Evolutionary conservation across 2,888 invertebrate species (phyloP).

Genomic region (Geophilus truncorum): DNA sequence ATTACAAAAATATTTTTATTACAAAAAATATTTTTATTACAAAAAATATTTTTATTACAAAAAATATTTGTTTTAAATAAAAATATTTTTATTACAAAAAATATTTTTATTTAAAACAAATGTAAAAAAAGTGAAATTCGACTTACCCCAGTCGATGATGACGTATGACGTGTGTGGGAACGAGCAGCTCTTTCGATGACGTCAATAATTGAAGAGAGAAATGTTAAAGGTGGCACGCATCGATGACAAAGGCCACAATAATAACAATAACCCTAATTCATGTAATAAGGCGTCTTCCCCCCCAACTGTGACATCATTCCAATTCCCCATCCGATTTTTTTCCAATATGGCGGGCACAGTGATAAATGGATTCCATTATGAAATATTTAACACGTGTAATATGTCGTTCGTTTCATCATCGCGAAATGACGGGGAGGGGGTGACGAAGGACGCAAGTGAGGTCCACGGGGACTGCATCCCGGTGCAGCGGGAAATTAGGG

Average conservation of each 20-base stretch:
- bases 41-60: no score
- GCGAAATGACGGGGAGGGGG: background rate
- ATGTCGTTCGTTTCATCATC: slow-evolving; percentile 19
- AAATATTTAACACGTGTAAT: slow-evolving; percentile 34
- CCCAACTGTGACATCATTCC: background rate
- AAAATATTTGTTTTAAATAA: no score
- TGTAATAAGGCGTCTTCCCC: background rate
- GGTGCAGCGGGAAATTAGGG: slow-evolving; percentile 10
- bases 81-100: no score
- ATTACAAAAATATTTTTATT: no score
- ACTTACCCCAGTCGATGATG: background rate
- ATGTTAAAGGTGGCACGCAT: no score
- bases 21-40: no score
- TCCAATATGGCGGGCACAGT: slow-evolving; percentile 8
- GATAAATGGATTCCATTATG: slow-evolving; percentile 32
- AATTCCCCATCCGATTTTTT: background rate
- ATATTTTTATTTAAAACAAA: no score
- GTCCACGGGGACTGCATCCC: background rate
- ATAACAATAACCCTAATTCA: slow-evolving; percentile 10
- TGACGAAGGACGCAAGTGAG: background rate
- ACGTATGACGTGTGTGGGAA: background rate
- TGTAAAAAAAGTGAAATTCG: background rate
- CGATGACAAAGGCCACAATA: background rate
- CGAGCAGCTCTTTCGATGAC: background rate
- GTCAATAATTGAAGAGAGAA: background rate